Evolutionary conservation across 2,888 invertebrate species (phyloP), one percentile per base, ranked within the genome.

Genomic region (Rhaphigaster nebulosa): DNA sequence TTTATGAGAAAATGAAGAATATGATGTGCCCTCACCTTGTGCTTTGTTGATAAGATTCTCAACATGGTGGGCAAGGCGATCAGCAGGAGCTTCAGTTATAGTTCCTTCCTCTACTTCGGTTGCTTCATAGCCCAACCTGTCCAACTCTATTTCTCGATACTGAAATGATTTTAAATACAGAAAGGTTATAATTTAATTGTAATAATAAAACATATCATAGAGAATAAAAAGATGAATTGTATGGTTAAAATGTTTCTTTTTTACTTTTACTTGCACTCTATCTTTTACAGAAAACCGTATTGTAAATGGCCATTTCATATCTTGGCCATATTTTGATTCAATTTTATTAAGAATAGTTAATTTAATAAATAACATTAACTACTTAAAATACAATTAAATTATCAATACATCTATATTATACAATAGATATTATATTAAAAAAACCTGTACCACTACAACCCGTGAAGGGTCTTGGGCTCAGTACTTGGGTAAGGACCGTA

Each of bases 51-150:
- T 91, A 45, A 91, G 90, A 89, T 91, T 91, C 88, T 91, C 92
- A 41, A 91, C 91, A 56, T 91, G 91, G 54, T 91, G 91, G 15
- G 91, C 76, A 29, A 91, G 88, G 45, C 91, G 90, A 29, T 91
- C 91, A 23, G 87, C 91, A 20, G 91, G 91, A 60, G 91, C 91
- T 87, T 91, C 91, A 26, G 91, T 91, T 65, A 91, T 97, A 23
- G 96, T 96, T 4, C 96, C 95, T 65, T 95, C 96, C 93, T 98
- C 98, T 92, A 95, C 96, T 94, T 98, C 98, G 90, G 95, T 95
- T 41, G 97, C 97, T 93, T 97, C 97, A 93, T 96, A 94, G 50
- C 95, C 96, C 90, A 98, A 94, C 87, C 95, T 94, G 92, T 97
- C 96, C 92, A 98, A 94, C 93, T 96, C 95, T 92, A 98, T 95